A percentile compares a stretch with the other conserved stretches of the same genome.
Evolutionary conservation across 2,113 vertebrate species (phyloP).

Genomic region (Ictidomys tridecemlineatus): DNA sequence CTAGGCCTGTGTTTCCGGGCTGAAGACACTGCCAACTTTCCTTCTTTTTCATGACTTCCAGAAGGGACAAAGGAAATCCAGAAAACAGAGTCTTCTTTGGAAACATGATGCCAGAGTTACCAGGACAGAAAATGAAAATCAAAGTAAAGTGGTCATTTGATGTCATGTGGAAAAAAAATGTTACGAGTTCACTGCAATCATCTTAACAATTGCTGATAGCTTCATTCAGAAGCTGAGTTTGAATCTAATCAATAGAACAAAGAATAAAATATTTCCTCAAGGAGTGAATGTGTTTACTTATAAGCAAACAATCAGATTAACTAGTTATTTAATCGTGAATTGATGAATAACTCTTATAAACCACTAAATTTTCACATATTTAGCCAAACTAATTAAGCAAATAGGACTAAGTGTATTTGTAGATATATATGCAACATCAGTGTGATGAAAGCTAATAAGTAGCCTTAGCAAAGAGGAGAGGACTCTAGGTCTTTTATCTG

Average conservation of each 20-base stretch:
- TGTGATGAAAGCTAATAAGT: neutral
- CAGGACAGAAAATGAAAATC: neutral
- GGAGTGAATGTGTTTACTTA: conserved; percentile 6
- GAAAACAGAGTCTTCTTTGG: conserved; percentile 23
- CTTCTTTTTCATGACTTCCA: conserved; percentile 53
- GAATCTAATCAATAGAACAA: neutral
- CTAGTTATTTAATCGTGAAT: conserved; percentile 5
- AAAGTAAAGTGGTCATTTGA: conserved; percentile 15
- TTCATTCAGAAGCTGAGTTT: conserved; percentile 14
- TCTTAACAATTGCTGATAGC: neutral
- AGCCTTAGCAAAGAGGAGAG: neutral
- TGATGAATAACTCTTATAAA: neutral
- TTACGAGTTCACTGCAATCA: neutral
- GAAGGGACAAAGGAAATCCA: conserved; percentile 54
- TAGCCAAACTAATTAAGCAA: conserved; percentile 26
- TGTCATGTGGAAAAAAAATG: neutral
- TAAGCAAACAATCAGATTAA: neutral
- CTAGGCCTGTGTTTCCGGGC: neutral
- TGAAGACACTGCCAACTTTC: conserved; percentile 3
- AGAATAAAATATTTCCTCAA: conserved; percentile 4
- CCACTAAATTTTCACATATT: neutral
- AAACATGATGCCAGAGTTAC: conserved; percentile 18
- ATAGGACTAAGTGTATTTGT: conserved; percentile 41
- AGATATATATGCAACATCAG: neutral
- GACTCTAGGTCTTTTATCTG: neutral